Evolutionary conservation across 2,113 vertebrate genomes (phyloP).

Genomic region (Dasyprocta punctata): DNA sequence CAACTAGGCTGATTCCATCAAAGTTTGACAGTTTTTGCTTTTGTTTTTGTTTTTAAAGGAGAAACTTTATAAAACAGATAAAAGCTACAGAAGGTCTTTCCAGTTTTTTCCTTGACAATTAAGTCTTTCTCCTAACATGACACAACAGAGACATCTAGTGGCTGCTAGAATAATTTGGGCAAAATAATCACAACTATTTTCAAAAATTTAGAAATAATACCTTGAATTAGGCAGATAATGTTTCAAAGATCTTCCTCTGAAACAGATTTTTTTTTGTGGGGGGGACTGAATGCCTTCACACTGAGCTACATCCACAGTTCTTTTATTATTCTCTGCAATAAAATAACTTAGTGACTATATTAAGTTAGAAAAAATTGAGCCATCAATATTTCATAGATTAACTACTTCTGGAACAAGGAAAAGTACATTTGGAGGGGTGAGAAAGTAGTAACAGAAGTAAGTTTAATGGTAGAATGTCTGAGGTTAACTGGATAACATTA

Average conservation of each 20-base stretch:
- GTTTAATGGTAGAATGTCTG: background rate
- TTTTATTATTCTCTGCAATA: background rate
- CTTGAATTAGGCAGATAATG: background rate
- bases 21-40: background rate
- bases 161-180: background rate
- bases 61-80: background rate
- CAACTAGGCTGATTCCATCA: background rate
- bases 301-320: background rate
- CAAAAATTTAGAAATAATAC: background rate
- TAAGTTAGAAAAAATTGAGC: background rate
- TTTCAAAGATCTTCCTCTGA: background rate
- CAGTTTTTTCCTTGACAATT: background rate
- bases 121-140: background rate
- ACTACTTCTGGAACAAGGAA: background rate
- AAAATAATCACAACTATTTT: constrained; percentile 27
- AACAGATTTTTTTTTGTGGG: background rate
- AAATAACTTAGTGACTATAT: background rate
- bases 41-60: background rate
- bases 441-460: constrained; percentile 16
- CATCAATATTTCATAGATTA: background rate
- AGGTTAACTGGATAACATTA: background rate
- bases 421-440: background rate
- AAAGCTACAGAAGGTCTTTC: background rate
- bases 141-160: constrained; percentile 75
- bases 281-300: background rate